phyloP scores from a whole-genome alignment of 92 coral and sea anemone genomes.

The Paragorgia papillata region DNA sequence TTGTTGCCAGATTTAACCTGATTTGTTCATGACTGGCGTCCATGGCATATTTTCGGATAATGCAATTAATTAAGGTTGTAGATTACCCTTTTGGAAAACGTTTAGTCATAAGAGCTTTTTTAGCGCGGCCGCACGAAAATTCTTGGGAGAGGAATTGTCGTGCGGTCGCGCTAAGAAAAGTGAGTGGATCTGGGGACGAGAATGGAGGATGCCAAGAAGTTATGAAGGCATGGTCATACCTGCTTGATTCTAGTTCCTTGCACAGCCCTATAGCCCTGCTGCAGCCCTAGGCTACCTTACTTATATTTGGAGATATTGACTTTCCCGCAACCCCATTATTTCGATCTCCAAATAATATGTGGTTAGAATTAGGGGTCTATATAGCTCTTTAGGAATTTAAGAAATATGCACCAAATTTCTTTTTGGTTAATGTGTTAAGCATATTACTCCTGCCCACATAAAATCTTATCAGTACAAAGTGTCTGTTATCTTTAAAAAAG shows the following conservation, averaged over 20 bases:
- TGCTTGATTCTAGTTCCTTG: conserved; percentile 36
- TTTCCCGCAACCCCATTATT: conserved; percentile 29
- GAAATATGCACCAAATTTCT: conserved; percentile 17
- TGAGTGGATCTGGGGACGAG: neutral
- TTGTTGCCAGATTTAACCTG: too few relatives aligned
- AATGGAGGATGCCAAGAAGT: conserved; percentile 1
- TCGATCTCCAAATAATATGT: neutral
- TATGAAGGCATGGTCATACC: conserved; percentile 37
- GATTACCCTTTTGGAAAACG: too few relatives aligned
- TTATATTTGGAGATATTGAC: conserved; percentile 27
- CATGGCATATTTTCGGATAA: too few relatives aligned
- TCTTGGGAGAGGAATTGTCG: too few relatives aligned
- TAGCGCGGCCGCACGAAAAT: too few relatives aligned
- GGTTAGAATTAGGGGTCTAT: neutral
- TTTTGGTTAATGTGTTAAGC: conserved; percentile 27
- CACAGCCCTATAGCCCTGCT: conserved; percentile 23
- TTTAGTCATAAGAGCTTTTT: too few relatives aligned
- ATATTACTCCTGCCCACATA: conserved; percentile 16
- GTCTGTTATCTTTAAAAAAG: conserved; percentile 19
- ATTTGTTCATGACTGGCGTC: too few relatives aligned
- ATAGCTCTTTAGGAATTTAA: conserved; percentile 15
- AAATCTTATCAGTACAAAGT: conserved; percentile 5
- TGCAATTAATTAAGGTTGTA: too few relatives aligned
- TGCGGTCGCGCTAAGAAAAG: too few relatives aligned
- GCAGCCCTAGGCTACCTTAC: conserved; percentile 24